These are phyloP conservation scores for Caretta caretta DNA, from an alignment of 2,113 vertebrate genomes.

Conservation along the genomic window DNA sequence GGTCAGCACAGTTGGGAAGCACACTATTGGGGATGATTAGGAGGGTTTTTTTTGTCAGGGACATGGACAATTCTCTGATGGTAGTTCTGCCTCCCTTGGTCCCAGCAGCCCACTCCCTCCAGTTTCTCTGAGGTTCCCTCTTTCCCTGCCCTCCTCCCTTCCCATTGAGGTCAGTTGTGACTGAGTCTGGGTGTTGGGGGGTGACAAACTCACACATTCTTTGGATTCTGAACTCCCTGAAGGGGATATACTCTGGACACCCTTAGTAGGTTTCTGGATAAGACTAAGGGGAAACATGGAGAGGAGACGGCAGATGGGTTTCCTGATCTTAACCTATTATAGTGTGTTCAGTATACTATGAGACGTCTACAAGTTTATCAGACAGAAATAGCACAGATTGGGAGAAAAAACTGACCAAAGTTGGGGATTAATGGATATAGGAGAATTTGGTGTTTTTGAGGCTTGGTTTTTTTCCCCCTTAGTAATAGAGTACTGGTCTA, in stretches of 20 bases:
- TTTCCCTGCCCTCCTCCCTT: no score
- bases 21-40: background rate
- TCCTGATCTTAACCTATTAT: no score
- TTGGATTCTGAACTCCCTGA: no score
- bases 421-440: background rate
- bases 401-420: no score
- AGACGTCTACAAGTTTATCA: no score
- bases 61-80: background rate
- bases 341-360: no score
- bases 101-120: background rate
- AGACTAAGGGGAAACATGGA: no score
- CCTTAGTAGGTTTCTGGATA: background rate
- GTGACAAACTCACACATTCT: background rate
- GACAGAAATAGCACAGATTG: no score
- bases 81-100: background rate
- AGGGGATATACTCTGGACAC: no score
- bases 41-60: background rate
- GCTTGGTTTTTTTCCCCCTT: no score
- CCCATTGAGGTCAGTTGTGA: background rate
- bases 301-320: no score
- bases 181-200: background rate
- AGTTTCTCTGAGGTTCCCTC: background rate
- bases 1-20: background rate
- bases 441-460: background rate
- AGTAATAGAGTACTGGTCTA: background rate